Evolutionary conservation across 1,140 invertebrate species (phyloP).

Genomic region (Ganaspis sp.): DNA sequence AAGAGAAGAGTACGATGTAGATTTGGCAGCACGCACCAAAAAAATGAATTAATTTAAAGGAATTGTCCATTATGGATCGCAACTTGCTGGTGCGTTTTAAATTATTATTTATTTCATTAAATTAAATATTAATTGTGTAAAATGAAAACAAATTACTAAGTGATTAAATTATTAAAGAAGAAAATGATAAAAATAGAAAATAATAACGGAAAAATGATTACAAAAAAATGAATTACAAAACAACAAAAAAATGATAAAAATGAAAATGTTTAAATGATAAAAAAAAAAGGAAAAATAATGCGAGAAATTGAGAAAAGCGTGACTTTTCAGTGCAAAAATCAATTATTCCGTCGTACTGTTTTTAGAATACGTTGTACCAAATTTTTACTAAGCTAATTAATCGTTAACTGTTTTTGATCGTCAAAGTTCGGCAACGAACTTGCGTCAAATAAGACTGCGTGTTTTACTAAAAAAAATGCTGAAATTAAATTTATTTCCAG

Average conservation of each 20-base stretch:
- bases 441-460: slow-evolving; percentile 71
- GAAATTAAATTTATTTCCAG: slow-evolving; percentile 53
- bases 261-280: too few species aligned
- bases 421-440: slow-evolving; percentile 50
- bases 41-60: not conserved
- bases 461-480: slow-evolving; percentile 67
- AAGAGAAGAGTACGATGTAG: not conserved
- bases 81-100: too few species aligned
- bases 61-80: not conserved
- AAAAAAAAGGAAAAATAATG: not conserved
- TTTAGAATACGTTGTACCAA: slow-evolving; percentile 61
- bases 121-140: too few species aligned
- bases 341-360: slow-evolving; percentile 59
- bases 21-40: not conserved
- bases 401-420: slow-evolving; percentile 49
- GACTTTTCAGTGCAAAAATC: slow-evolving; percentile 42
- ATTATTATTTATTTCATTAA: too few species aligned
- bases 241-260: too few species aligned
- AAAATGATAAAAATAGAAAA: too few species aligned
- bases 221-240: too few species aligned
- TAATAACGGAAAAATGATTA: too few species aligned
- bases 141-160: too few species aligned
- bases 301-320: slow-evolving; percentile 20
- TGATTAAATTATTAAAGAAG: too few species aligned
- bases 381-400: slow-evolving; percentile 62